These are phyloP conservation scores for Eurytemora carolleeae DNA, from an alignment of 1,140 invertebrate genomes.

Conservation along the genomic window DNA sequence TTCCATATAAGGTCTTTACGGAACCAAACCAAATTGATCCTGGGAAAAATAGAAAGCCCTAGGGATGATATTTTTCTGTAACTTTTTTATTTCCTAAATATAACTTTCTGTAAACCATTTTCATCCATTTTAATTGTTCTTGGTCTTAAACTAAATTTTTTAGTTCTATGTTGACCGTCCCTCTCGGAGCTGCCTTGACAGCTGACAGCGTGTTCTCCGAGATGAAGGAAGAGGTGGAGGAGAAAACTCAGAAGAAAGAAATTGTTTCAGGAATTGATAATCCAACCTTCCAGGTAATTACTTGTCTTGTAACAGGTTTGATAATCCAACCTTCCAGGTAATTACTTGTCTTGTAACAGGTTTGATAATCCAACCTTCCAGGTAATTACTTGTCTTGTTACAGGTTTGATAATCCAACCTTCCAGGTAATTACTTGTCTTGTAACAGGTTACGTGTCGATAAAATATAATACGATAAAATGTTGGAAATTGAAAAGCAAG, in stretches of 20 bases:
- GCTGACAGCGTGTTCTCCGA: not conserved
- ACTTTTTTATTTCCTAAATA: not conserved
- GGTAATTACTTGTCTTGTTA: not conserved
- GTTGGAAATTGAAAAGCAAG: too few species aligned
- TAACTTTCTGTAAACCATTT: not conserved
- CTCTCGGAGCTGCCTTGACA: not conserved
- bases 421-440: not conserved
- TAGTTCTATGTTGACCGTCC: conserved; percentile 5
- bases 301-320: not conserved
- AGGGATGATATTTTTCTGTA: conserved; percentile 29
- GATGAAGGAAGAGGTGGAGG: too few species aligned
- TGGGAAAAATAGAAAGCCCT: too few species aligned
- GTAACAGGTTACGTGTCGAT: too few species aligned
- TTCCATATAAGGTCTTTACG: too few species aligned
- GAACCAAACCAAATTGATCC: too few species aligned
- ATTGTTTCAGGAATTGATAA: not conserved
- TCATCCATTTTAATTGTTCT: not conserved
- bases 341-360: not conserved
- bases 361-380: not conserved
- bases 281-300: not conserved
- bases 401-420: not conserved
- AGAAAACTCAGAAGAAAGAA: not conserved
- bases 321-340: not conserved
- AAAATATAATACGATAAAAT: too few species aligned
- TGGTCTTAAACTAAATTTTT: conserved; percentile 2